These are phyloP conservation scores for Phasianus colchicus DNA, from an alignment of 2,113 vertebrate species.

Conservation along the genomic window DNA sequence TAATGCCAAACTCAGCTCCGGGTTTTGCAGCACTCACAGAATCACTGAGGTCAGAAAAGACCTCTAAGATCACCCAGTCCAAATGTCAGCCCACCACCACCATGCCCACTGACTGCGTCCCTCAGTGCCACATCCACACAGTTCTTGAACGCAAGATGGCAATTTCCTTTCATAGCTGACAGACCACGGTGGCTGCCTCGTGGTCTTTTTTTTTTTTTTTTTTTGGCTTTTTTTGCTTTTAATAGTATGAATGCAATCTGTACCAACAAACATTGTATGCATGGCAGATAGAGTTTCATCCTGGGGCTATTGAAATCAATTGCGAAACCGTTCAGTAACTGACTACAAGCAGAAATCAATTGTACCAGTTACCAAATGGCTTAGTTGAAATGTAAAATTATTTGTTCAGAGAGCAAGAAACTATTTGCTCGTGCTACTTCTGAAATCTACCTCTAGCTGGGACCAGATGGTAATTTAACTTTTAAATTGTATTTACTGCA, in stretches of 20 bases:
- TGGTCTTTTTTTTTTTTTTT: background rate
- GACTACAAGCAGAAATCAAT: conserved; percentile 42
- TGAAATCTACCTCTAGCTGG: conserved; percentile 52
- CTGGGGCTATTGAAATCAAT: conserved; percentile 14
- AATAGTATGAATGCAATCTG: background rate
- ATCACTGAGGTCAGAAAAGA: too few species aligned
- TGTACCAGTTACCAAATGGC: conserved; percentile 36
- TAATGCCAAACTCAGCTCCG: background rate
- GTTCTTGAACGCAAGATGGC: background rate
- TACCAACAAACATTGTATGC: background rate
- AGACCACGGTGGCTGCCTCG: background rate
- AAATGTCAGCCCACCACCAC: too few species aligned
- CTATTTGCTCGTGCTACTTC: conserved; percentile 40
- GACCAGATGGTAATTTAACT: conserved; percentile 64
- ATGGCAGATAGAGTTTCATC: background rate
- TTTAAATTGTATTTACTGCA: conserved; percentile 57
- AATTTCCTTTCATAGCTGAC: background rate
- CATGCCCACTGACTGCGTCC: too few species aligned
- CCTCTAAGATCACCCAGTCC: too few species aligned
- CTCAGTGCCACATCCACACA: too few species aligned
- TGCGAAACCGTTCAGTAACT: background rate
- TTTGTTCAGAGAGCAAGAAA: conserved; percentile 51
- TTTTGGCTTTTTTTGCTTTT: background rate
- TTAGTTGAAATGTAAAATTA: conserved; percentile 49
- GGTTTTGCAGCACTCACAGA: background rate